Evolutionary conservation across 2,797 vertebrate genomes (phyloP), one percentile per base, ranked within the genome.

Genomic region (Semaprochilodus insignis): DNA sequence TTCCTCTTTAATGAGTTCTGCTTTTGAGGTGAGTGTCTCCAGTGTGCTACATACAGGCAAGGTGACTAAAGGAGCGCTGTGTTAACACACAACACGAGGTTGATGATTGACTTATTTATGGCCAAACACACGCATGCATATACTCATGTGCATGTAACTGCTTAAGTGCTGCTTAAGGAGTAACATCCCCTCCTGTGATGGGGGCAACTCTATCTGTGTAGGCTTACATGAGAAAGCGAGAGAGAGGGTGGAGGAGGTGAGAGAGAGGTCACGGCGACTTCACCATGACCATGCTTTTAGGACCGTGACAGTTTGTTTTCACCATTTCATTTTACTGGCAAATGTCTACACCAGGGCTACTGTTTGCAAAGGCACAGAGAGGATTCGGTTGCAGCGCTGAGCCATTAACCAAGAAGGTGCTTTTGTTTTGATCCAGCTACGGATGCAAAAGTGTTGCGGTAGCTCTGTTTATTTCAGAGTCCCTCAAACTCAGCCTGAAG

Each of bases 281-380:
- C 52, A 76, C 31, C 71, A 63, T 78, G 75, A 54, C 69, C 80
- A 21, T 67, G 76, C 27, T 10, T 74, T 40, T 23, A 54, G 75
- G n/a, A 31, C 31, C 31, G 27, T n/a, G 23, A 79, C 81, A 63
- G 65, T 80, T 70, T 84, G n/a, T n/a, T 31, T 31, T 70, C 31
- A 77, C 80, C 77, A 69, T 81, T 85, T 76, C 1, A 87, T 87
- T 87, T 87, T 55, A 85, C 78, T 81, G 81, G 79, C 83, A 87
- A 85, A 87, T 87, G 17, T 81, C 80, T 27, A 2, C 6, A 19
- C 6, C 23, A 8, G 10, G 15, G 2, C 27, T 66, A 1, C 71
- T 21, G 13, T 78, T 44, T 13, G 67, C 10, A 69, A 36, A 6
- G 40, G 8, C 31, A 21, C 66, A 69, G 36, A 15, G 65, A 52